A percentile compares a stretch with the other conserved stretches of the same genome.
These are phyloP conservation scores for Cyprinodon brontotheroides DNA, from an alignment of 2,113 vertebrate species.

Conservation along the genomic window DNA sequence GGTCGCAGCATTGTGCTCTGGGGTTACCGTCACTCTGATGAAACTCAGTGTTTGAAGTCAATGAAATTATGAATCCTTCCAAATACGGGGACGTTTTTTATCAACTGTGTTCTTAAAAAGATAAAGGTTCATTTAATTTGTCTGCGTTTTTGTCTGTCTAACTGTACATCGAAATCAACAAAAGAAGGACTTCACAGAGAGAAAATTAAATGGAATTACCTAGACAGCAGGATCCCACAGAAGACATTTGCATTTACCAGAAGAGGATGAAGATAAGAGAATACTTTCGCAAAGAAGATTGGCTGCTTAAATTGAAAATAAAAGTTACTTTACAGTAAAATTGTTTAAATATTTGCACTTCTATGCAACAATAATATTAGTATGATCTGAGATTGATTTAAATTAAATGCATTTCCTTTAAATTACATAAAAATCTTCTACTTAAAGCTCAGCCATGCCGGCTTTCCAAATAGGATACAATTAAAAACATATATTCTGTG, in stretches of 20 bases:
- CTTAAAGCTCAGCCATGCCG: conserved; percentile 37
- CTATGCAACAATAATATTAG: neutral
- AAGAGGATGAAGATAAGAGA: neutral
- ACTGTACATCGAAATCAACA: neutral
- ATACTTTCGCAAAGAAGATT: neutral
- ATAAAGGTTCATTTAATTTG: neutral
- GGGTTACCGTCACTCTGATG: no score
- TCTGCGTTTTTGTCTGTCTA: neutral
- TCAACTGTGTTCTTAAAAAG: neutral
- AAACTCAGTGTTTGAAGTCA: no score
- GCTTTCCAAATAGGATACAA: neutral
- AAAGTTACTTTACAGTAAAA: neutral
- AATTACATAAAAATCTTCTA: neutral
- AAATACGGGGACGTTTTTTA: no score
- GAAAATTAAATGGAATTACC: neutral
- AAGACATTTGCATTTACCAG: neutral
- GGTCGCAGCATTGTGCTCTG: no score
- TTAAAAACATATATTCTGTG: conserved; percentile 1
- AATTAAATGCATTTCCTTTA: neutral
- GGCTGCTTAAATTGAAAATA: neutral
- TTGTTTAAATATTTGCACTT: neutral
- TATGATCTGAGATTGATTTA: neutral
- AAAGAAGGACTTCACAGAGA: neutral
- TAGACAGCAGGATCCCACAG: no score
- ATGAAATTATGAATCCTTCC: no score